A percentile compares a stretch with the other conserved stretches of the same genome.
These are phyloP conservation scores for Zeugodacus cucurbitae DNA, from an alignment of 1,140 invertebrate genomes.

Conservation along the genomic window DNA sequence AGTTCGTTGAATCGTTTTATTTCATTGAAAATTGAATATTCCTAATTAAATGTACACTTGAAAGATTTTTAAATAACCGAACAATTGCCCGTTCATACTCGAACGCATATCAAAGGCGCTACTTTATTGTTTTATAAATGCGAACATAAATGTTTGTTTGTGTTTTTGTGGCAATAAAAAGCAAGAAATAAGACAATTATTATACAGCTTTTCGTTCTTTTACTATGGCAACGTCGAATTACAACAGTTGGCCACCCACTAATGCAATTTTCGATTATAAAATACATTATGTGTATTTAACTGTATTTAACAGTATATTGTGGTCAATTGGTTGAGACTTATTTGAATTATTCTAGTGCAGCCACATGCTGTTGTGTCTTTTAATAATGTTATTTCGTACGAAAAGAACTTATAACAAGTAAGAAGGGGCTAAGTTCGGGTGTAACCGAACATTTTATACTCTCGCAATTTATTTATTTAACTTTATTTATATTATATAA, in stretches of 20 bases:
- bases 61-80: constrained; percentile 13
- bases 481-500: no score
- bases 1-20: not conserved
- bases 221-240: not conserved
- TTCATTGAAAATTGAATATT: constrained; percentile 14
- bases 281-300: no score
- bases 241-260: not conserved
- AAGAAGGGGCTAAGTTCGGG: no score
- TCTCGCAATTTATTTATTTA: no score
- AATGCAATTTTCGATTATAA: not conserved
- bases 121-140: constrained; percentile 16
- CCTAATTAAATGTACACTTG: not conserved
- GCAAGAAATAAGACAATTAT: not conserved
- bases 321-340: no score
- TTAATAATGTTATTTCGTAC: no score
- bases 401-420: no score
- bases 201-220: not conserved
- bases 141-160: not conserved
- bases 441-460: no score
- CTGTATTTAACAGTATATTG: no score
- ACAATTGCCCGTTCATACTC: constrained; percentile 31
- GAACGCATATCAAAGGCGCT: not conserved
- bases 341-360: no score
- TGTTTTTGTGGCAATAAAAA: not conserved
- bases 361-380: no score